A percentile compares a stretch with the other conserved stretches of the same genome.
phyloP scores from a whole-genome alignment of 2,797 vertebrate genomes.

The Pangasius larnaudii region DNA sequence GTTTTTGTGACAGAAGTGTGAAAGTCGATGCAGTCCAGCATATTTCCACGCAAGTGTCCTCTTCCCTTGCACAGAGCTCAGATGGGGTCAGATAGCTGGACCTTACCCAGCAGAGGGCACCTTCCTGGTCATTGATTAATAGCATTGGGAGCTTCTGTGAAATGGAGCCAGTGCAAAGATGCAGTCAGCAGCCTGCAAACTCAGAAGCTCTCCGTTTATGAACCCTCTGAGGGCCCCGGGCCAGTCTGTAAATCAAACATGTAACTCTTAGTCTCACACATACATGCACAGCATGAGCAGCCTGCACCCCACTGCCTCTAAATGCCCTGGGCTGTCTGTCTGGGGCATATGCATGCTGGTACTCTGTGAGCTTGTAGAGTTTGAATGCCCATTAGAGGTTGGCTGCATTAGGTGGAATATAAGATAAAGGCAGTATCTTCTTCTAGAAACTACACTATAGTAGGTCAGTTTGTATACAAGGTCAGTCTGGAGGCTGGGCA shows the following conservation, averaged over 20 bases:
- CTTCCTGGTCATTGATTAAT: slow-evolving; percentile 52
- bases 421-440: neutral
- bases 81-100: slow-evolving; percentile 23
- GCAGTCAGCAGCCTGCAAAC: slow-evolving; percentile 47
- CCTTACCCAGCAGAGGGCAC: slow-evolving; percentile 34
- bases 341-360: slow-evolving; percentile 27
- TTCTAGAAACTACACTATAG: neutral
- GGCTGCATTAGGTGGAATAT: slow-evolving; percentile 3
- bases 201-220: slow-evolving; percentile 44
- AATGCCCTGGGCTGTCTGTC: slow-evolving; percentile 33
- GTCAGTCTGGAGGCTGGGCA: neutral
- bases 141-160: slow-evolving; percentile 38
- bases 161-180: slow-evolving; percentile 39
- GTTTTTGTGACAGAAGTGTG: neutral
- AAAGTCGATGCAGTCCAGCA: slow-evolving; percentile 3
- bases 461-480: neutral
- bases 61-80: slow-evolving; percentile 31
- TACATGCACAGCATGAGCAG: slow-evolving; percentile 32
- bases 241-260: slow-evolving; percentile 51
- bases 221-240: slow-evolving; percentile 28
- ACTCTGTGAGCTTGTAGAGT: neutral
- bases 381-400: neutral
- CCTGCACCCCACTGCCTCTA: slow-evolving; percentile 27
- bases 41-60: slow-evolving; percentile 14
- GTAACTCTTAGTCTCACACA: slow-evolving; percentile 32